Evolutionary conservation across 2,797 vertebrate genomes (phyloP), one percentile per base, ranked within the genome.

Genomic region (Basileuterus tristriatus): DNA sequence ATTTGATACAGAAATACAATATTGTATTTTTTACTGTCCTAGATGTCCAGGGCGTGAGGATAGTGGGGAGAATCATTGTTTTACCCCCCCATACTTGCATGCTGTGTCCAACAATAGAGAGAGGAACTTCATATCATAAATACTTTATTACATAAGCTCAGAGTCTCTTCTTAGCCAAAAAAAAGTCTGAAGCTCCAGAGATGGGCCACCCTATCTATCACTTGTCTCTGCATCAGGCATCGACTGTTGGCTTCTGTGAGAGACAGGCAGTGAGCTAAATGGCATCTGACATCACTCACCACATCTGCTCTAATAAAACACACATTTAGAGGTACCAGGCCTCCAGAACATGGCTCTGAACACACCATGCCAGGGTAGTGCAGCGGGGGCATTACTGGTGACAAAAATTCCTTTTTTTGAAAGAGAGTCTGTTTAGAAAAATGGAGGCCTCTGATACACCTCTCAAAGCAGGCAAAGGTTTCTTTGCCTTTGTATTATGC

Each of bases 1-100:
- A 84, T 68, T 71, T 62, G 44, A 56, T 43, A 92, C 37, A 87
- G 43, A 88, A 95, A 92, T 53, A 71, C 30, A 86, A 17, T 52
- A 39, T 3, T 62, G 9, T 68, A 22, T n/a, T 70, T 88, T 83
- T 72, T 27, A 75, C 69, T 92, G 37, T 11, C 55, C 43, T 69
- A 76, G 11, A 69, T 9, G 47, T 94, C 26, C 0, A 5, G 2
- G 20, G 37, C 2, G 2, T 32, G 22, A n/a, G 8, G 9, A 3
- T 14, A 29, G 26, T 11, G 21, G 17, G 14, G 8, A 50, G 18
- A 65, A 52, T 12, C 32, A 72, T 18, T 1, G 1, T 46, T 85
- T 76, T 32, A 47, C 2, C 10, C 15, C 6, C 9, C 37, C 3
- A 15, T 11, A 56, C 14, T 44, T 64, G 37, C 24, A 67, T 20